These are phyloP conservation scores for Dendrophyllia cribrosa DNA, from an alignment of 64 coral and sea anemone genomes.

Conservation along the genomic window DNA sequence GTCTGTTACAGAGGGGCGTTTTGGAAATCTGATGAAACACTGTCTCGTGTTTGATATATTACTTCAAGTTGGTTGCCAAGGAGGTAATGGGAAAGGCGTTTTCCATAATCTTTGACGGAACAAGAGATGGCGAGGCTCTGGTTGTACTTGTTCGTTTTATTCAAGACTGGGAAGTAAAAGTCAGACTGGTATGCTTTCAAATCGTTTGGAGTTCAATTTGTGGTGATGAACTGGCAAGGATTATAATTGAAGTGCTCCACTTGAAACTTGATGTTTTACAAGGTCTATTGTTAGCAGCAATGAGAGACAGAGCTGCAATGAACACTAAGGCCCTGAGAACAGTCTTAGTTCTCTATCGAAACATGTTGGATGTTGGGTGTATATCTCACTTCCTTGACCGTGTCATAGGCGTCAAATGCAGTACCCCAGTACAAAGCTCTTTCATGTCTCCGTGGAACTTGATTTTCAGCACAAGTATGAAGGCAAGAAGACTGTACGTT, in stretches of 20 bases:
- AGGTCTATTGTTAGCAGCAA: slow-evolving; percentile 30
- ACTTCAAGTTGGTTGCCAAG: not conserved
- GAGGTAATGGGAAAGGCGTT: slow-evolving; percentile 33
- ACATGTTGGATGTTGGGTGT: not conserved
- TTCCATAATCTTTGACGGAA: slow-evolving; percentile 63
- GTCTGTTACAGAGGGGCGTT: too few species aligned
- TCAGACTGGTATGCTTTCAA: slow-evolving; percentile 20
- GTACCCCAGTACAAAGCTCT: not conserved
- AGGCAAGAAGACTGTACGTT: not conserved
- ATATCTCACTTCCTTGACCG: not conserved
- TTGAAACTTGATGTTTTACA: slow-evolving; percentile 17
- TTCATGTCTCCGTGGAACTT: not conserved
- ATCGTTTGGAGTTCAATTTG: slow-evolving; percentile 32
- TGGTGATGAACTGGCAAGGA: slow-evolving; percentile 48
- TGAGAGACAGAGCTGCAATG: slow-evolving; percentile 37
- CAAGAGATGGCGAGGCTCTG: slow-evolving; percentile 65
- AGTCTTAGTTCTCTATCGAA: not conserved
- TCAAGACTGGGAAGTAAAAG: slow-evolving; percentile 37
- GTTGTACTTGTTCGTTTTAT: slow-evolving; percentile 22
- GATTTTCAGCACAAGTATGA: slow-evolving; percentile 15
- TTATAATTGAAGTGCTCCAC: slow-evolving; percentile 46
- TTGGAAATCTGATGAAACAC: too few species aligned
- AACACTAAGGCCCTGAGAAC: slow-evolving; percentile 20
- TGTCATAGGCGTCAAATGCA: not conserved
- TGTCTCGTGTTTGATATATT: too few species aligned